Base-by-base conservation (phyloP, 2,113 vertebrate species). In the Cyphomyrus plagiostoma region DNA sequence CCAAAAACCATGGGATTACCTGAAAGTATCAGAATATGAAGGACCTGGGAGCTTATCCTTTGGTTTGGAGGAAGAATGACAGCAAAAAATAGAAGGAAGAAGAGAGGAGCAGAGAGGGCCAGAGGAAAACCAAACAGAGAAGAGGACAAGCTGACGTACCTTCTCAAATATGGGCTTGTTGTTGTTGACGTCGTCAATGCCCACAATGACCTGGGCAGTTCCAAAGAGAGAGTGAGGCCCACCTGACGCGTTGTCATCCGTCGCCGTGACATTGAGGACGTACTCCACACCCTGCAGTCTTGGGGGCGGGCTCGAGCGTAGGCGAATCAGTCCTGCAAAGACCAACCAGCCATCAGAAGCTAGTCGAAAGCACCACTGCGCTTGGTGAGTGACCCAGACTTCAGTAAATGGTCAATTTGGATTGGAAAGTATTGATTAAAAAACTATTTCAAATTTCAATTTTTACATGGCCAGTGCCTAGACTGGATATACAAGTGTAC, bases 81-180 rank as follows among this genome's bases (percentile, higher is more conserved):
- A 90, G 15, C 39, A 26, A 39, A 70, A 39, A 50, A 45, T 8
- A 9, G 10, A 13, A 53, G 26, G 83, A 87, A 49, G 42, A 17
- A 5, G n/a, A 88, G 35, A 10, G 42, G 19, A n/a, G 84, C 1
- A n/a, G 26, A 77, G 8, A 53, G 86, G 58, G 30, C 3, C 45
- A 50, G 62, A 52, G 45, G 26, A n/a, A 4, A 30, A 53, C 50
- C n/a, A 35, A 35, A 21, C 17, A 19, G 26, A 87, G n/a, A 19
- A 30, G 30, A 19, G 5, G 4, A 10, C 5, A 87, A 53, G 23
- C 26, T 3, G 1, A 52, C 89, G 91, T 93, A 97, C 97, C 97
- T 97, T 96, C 91, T 97, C 95, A 93, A 98, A 98, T 66, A 97
- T 92, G 23, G 97, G 97, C 91, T 97, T 98, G 95, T 98, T 97